A percentile compares a stretch with the other conserved stretches of the same genome.
Conservation (phyloP, 2,888 invertebrate species). For the Melikaiella ostensackeni region DNA sequence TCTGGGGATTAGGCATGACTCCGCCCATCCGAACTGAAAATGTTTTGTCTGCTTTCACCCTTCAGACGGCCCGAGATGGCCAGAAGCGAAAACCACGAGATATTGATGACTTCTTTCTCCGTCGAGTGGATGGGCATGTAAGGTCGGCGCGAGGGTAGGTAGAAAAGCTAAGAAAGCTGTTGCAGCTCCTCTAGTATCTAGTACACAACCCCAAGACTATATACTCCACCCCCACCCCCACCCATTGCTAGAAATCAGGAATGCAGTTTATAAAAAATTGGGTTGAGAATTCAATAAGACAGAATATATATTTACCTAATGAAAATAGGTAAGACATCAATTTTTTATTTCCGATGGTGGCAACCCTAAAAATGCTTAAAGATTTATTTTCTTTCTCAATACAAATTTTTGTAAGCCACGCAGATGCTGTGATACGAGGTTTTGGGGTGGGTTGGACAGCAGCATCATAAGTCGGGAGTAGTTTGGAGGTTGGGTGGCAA, state of each 20-base stretch:
- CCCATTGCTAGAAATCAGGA: conserved; percentile 4
- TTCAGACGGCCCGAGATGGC: conserved; percentile 59
- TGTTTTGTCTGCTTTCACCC: conserved; percentile 61
- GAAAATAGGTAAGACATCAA: neutral
- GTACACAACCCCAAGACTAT: neutral
- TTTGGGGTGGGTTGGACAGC: conserved; percentile 72
- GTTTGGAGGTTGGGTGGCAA: conserved; percentile 68
- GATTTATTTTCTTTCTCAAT: conserved; percentile 51
- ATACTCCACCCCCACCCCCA: too few relatives aligned
- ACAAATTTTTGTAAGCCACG: conserved; percentile 54
- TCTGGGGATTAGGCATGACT: conserved; percentile 77
- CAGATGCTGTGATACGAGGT: conserved; percentile 64
- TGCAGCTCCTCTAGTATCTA: conserved; percentile 23
- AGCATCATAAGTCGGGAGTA: conserved; percentile 75
- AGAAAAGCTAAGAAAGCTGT: conserved; percentile 30
- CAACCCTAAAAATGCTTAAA: neutral
- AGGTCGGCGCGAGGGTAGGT: conserved; percentile 2
- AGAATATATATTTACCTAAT: neutral
- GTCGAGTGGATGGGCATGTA: conserved; percentile 50
- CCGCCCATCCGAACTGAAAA: conserved; percentile 72
- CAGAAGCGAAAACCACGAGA: conserved; percentile 73
- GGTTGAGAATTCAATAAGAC: neutral
- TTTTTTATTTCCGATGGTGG: neutral
- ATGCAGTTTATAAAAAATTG: neutral
- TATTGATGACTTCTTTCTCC: conserved; percentile 74